Evolutionary conservation across 2,888 invertebrate species (phyloP), one percentile per base, ranked within the genome.

Genomic region (Eupithecia centaureata): DNA sequence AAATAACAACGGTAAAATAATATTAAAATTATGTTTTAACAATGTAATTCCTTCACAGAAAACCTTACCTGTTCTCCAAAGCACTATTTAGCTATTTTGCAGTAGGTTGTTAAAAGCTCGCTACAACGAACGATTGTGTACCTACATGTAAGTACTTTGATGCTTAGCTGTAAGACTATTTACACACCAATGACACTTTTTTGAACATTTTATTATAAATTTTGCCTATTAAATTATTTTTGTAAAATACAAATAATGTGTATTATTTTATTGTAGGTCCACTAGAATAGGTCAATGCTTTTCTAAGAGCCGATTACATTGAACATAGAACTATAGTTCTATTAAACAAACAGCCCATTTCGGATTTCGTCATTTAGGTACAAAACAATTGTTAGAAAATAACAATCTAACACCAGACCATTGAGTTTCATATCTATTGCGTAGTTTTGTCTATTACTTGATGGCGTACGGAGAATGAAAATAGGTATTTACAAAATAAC

Each of bases 161-260:
- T 83, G 86, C 86, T 85, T 88, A 86, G 83, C 78, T 79, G 62
- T 91, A 91, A 90, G 88, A 82, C 86, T 91, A 86, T 91, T 89
- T 90, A 93, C 90, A 87, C 85, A 91, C 87, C 90, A 88, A 91
- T 90, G 90, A 92, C 89, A 92, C 86, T 47, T 91, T 92, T 92
- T 93, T 88, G 88, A 91, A 88, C 88, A 86, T 90, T 92, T 91
- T 92, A 90, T 90, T 87, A 84, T 82, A 89, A 88, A 86, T 85
- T 89, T 91, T 90, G 92, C 92, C 91, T 90, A 93, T 92, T 93
- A 93, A 93, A 93, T 92, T 93, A 93, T 93, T 93, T 92, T 93
- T 93, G 84, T 92, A 92, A 92, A 91, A 38, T 65, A 56, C 15
- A 64, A 47, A 51, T 13, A 1, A 57, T 52, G 25, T 59, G 51